Evolutionary conservation across 2,797 vertebrate genomes (phyloP), one percentile per base, ranked within the genome.

Genomic region (Okamejei kenojei): DNA sequence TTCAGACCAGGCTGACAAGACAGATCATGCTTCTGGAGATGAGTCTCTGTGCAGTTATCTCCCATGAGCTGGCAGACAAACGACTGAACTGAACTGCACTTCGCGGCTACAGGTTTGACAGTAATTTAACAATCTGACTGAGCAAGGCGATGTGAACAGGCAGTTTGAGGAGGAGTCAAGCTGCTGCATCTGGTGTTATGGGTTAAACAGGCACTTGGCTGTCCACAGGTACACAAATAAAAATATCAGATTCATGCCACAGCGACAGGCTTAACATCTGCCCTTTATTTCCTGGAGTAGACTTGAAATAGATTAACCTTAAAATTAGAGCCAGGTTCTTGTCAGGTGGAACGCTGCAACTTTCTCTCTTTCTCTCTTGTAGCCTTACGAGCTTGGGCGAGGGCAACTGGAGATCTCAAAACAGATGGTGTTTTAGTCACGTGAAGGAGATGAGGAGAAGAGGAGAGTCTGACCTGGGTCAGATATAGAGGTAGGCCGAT

Each of bases 111-210:
- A 45, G 8, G 73, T 71, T 73, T 91, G 88, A 91, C 88, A 91
- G 32, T 73, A 38, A 91, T 91, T 45, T 91, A 65, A 74, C 68
- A 74, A 91, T 38, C 35, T 74, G 65, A 71, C 35, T 91, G 88
- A 68, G 35, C 2, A 35, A 45, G 32, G 63, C 61, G 32, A 90
- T 90, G 32, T 32, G 84, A n/a, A 45, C 88, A 73, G 68, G 17
- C 38, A 91, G 35, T 38, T 74, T 26, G 35, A 63, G 35, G 73
- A 91, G 35, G 35, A 23, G 81, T 29, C 26, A 61, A 54, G 1
- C 26, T 13, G 54, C 15, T n/a, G 26, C 26, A 32, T 26, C 11
- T 29, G n/a, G 26, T 7, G 15, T 13, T 29, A 63, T 11, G 10
- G 54, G 23, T 65, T 63, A 86, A 86, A 17, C 58, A 58, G 23